A percentile compares a stretch with the other conserved stretches of the same genome.
phyloP scores from a whole-genome alignment of 2,797 vertebrate species.

The Mionectes olivaceus region DNA sequence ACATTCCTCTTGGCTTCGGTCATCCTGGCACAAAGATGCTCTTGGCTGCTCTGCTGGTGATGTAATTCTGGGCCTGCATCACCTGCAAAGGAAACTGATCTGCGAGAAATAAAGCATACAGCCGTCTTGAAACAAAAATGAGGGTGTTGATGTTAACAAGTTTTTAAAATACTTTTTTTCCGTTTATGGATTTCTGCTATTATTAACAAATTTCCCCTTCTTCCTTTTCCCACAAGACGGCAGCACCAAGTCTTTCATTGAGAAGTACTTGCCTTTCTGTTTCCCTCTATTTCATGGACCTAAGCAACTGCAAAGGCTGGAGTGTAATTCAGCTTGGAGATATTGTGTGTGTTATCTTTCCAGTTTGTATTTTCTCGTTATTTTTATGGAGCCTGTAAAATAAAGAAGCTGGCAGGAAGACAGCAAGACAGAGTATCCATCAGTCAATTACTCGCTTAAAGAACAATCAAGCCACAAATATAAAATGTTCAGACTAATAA shows the following conservation, averaged over 20 bases:
- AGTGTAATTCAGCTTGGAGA: background rate
- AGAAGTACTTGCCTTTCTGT: conserved; percentile 12
- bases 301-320: background rate
- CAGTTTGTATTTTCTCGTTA: background rate
- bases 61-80: conserved; percentile 78
- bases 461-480: background rate
- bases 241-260: conserved; percentile 37
- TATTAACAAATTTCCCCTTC: conserved; percentile 33
- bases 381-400: conserved; percentile 35
- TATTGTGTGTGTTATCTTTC: background rate
- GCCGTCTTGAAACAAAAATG: conserved; percentile 41
- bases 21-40: conserved; percentile 71
- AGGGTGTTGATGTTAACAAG: conserved; percentile 24
- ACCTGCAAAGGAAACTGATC: conserved; percentile 74
- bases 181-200: background rate
- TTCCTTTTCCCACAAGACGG: conserved; percentile 52
- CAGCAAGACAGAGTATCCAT: background rate
- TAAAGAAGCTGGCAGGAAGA: background rate
- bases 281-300: conserved; percentile 10
- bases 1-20: conserved; percentile 81
- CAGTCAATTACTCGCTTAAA: background rate
- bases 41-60: conserved; percentile 82
- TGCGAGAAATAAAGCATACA: conserved; percentile 58
- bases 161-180: background rate
- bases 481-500: background rate